These are phyloP conservation scores for Tenualosa ilisha DNA, from an alignment of 2,797 vertebrate species.

Conservation along the genomic window DNA sequence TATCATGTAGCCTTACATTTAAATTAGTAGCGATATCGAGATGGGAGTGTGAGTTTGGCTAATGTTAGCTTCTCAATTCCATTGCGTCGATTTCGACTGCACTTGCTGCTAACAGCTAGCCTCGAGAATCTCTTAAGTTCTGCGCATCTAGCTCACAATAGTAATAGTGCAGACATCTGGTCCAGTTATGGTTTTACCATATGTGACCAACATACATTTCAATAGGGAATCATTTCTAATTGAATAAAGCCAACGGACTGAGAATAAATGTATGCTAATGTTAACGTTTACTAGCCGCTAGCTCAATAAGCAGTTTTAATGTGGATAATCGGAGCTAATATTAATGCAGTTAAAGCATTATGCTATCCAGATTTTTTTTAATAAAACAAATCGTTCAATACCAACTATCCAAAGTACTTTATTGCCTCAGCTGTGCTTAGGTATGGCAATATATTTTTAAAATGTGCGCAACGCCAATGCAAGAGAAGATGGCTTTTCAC, in stretches of 20 bases:
- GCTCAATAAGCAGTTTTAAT: not conserved
- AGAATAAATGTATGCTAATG: not conserved
- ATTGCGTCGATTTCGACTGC: conserved; percentile 14
- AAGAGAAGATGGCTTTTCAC: not conserved
- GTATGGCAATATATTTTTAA: not conserved
- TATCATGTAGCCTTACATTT: not conserved
- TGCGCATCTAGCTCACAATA: not conserved
- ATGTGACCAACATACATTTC: not conserved
- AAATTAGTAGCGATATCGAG: not conserved
- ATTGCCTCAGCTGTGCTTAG: not conserved
- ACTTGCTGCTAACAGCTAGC: not conserved
- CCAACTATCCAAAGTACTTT: not conserved
- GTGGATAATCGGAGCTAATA: not conserved
- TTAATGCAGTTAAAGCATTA: not conserved
- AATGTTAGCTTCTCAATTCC: conserved; percentile 46
- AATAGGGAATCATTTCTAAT: not conserved
- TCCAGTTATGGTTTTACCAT: not conserved
- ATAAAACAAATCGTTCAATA: not conserved
- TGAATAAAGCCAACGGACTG: not conserved
- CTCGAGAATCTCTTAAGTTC: not conserved
- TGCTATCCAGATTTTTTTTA: not conserved
- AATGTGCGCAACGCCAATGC: not conserved
- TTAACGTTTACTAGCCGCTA: not conserved
- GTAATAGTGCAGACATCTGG: not conserved
- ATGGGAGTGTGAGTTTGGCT: conserved; percentile 30